Conservation (phyloP, 1,140 invertebrate species). For the Saccostrea cuccullata region DNA sequence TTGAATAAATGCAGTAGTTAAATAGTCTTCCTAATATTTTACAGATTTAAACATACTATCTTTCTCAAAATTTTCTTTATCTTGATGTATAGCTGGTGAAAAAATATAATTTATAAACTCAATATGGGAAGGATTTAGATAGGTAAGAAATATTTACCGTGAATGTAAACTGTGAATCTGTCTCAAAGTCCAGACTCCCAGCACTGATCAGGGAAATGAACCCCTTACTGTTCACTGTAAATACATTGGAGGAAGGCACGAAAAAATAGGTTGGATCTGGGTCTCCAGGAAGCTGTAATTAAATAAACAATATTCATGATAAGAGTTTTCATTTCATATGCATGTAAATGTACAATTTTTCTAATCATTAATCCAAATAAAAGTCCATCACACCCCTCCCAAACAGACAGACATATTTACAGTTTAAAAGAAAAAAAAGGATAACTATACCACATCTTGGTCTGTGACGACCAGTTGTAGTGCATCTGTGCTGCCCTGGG, state of each 20-base stretch:
- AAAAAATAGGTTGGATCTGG: conserved; percentile 30
- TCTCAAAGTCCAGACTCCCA: conserved; percentile 36
- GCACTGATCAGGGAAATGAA: conserved; percentile 30
- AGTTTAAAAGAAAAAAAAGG: neutral
- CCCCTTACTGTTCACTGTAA: conserved; percentile 28
- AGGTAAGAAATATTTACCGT: neutral
- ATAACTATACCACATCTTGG: conserved; percentile 34
- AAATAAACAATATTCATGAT: neutral
- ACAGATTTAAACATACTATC: neutral
- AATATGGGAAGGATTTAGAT: neutral
- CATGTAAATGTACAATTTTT: no score
- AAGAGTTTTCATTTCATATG: no score
- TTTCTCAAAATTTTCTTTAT: no score
- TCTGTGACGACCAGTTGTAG: conserved; percentile 36
- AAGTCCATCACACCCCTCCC: no score
- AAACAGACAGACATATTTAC: no score
- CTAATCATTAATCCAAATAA: no score
- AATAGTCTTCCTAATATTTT: no score
- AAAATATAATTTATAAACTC: neutral
- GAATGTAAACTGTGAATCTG: conserved; percentile 24
- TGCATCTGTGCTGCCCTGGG: neutral
- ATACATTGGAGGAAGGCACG: conserved; percentile 8
- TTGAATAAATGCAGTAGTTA: no score
- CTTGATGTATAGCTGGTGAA: neutral
- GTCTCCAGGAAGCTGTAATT: conserved; percentile 27